Evolutionary conservation across 2,113 vertebrate genomes (phyloP).

Genomic region (pig (Sus scrofa)): T2T-Sscrofa CM000830.6:128071501-128072000

Average conservation of each 20-base stretch:
- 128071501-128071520: background rate
- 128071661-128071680: background rate
- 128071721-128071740: background rate
- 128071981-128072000: background rate
- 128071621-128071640: background rate
- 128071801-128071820: slow-evolving; percentile 13
- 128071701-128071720: background rate
- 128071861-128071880: background rate
- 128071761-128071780: background rate
- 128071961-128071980: background rate
- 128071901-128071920: background rate
- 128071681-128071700: background rate
- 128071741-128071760: background rate
- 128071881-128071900: background rate
- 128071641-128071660: background rate
- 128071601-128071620: background rate
- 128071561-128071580: background rate
- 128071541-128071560: background rate
- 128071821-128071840: slow-evolving; percentile 25
- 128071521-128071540: background rate
- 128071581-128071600: slow-evolving; percentile 25
- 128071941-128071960: background rate
- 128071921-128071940: background rate
- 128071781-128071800: background rate
- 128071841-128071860: background rate